Percentiles rank a stretch among this genome's conserved stretches.
phyloP scores from a whole-genome alignment of 2,888 invertebrate species.

The Thereva nobilitata region DNA sequence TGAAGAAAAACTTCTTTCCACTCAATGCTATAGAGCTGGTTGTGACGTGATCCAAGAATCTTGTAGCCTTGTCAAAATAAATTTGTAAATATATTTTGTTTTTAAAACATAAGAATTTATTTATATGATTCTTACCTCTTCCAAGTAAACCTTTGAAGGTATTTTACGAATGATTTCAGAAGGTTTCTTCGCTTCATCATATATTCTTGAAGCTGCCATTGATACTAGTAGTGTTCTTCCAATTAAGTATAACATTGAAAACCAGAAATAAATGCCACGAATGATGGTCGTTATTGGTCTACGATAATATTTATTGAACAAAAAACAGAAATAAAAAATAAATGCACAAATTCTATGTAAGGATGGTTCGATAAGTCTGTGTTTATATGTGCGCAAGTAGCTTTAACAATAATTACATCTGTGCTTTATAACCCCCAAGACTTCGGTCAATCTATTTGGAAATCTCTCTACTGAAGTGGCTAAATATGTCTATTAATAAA shows the following conservation, averaged over 20 bases:
- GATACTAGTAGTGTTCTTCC: conserved; percentile 62
- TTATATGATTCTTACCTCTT: conserved; percentile 47
- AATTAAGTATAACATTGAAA: conserved; percentile 62
- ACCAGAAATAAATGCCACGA: conserved; percentile 59
- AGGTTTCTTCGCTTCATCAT: conserved; percentile 62
- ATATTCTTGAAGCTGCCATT: conserved; percentile 61
- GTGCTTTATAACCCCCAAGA: too few relatives aligned
- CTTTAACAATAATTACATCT: too few relatives aligned
- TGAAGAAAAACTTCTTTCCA: conserved; percentile 65
- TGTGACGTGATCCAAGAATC: conserved; percentile 57
- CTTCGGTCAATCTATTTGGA: too few relatives aligned
- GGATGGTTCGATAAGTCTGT: too few relatives aligned
- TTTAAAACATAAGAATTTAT: not conserved
- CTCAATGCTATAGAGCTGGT: conserved; percentile 63
- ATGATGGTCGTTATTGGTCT: too few relatives aligned
- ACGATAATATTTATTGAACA: too few relatives aligned
- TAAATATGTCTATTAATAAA: too few relatives aligned
- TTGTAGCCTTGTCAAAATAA: conserved; percentile 46
- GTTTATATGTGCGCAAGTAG: too few relatives aligned
- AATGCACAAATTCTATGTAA: too few relatives aligned
- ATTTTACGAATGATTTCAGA: conserved; percentile 58
- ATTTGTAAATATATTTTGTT: not conserved
- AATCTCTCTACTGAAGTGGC: too few relatives aligned
- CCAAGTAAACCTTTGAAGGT: conserved; percentile 52
- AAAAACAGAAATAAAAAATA: too few relatives aligned